Conservation (phyloP, 2,113 vertebrate species). For the Hiodon tergisus region DNA sequence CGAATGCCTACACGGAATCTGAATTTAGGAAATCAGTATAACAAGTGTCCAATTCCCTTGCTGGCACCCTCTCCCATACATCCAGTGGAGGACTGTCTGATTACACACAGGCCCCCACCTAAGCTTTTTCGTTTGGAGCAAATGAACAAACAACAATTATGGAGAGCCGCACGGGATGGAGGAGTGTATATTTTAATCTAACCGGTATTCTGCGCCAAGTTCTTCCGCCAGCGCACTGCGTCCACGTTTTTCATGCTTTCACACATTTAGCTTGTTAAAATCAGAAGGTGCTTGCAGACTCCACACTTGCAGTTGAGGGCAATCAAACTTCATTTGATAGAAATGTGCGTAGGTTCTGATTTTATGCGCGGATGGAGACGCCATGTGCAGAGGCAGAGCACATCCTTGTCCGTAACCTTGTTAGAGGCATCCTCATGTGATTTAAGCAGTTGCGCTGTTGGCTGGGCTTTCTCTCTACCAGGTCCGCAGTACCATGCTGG, state of each 20-base stretch:
- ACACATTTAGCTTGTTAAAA: not conserved
- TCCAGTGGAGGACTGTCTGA: constrained; percentile 17
- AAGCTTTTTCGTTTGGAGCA: constrained; percentile 20
- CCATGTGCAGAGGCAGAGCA: too few relatives aligned
- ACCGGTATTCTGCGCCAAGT: constrained; percentile 6
- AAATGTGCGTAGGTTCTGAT: too few relatives aligned
- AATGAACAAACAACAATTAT: constrained; percentile 27
- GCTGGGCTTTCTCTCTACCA: not conserved
- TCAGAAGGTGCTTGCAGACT: not conserved
- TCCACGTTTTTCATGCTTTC: too few relatives aligned
- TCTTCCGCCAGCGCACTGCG: not conserved
- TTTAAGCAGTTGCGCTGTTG: not conserved
- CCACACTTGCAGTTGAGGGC: too few relatives aligned
- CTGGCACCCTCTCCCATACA: not conserved
- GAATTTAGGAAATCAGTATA: constrained; percentile 40
- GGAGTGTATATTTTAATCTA: constrained; percentile 32
- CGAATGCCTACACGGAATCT: constrained; percentile 28
- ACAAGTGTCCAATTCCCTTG: constrained; percentile 18
- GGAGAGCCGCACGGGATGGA: constrained; percentile 14
- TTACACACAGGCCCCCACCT: constrained; percentile 19
- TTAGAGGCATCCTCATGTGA: not conserved
- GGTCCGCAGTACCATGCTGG: not conserved
- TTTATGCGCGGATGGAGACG: too few relatives aligned
- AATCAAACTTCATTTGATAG: too few relatives aligned
- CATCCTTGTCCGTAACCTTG: too few relatives aligned